phyloP scores from a whole-genome alignment of 2,797 vertebrate genomes.

The Pitangus sulphuratus region DNA sequence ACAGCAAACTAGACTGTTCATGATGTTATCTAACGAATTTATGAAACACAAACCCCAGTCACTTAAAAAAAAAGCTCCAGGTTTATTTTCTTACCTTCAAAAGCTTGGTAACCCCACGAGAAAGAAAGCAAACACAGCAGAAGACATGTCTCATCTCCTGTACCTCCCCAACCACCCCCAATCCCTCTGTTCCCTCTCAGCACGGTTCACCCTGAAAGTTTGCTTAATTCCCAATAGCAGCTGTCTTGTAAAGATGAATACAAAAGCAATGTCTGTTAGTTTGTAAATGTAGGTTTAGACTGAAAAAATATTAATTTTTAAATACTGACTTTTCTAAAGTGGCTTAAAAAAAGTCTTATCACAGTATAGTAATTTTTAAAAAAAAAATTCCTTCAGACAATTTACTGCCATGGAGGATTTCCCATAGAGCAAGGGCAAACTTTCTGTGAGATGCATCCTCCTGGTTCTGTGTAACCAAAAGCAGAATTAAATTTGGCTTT shows the following conservation, averaged over 20 bases:
- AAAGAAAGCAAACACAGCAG: slow-evolving; percentile 34
- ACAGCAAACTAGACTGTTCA: background rate
- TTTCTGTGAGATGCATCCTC: background rate
- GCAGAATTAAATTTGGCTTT: background rate
- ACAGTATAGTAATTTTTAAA: background rate
- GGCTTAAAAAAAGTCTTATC: background rate
- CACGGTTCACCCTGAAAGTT: background rate
- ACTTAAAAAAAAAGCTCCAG: background rate
- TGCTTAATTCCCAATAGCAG: background rate
- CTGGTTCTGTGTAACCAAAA: background rate
- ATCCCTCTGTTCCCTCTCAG: background rate
- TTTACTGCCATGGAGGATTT: background rate
- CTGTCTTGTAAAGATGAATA: slow-evolving; percentile 10
- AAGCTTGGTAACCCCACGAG: background rate
- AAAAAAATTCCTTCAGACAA: background rate
- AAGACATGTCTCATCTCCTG: background rate
- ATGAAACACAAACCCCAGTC: background rate
- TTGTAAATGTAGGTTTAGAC: background rate
- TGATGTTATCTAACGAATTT: background rate
- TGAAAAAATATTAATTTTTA: background rate
- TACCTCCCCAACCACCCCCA: background rate
- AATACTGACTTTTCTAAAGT: background rate
- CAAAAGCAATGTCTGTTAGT: slow-evolving; percentile 23
- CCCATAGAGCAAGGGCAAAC: background rate
- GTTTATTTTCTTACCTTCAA: slow-evolving; percentile 54